These are phyloP conservation scores for Myrmophylax atrothorax DNA, from an alignment of 2,113 vertebrate genomes.

Conservation along the genomic window DNA sequence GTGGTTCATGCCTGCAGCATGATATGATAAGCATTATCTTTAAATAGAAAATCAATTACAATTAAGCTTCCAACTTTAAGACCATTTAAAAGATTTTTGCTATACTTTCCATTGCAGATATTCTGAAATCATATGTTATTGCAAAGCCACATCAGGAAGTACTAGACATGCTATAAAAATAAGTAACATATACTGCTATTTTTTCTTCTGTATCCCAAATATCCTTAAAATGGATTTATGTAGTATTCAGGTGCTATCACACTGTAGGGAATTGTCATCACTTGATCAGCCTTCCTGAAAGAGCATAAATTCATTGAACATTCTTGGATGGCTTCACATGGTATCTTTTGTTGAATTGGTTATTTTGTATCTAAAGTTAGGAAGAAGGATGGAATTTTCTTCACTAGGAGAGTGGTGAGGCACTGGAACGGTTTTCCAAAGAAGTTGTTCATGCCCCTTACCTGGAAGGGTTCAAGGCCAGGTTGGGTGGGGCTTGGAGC, in stretches of 20 bases:
- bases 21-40: neutral
- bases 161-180: neutral
- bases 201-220: neutral
- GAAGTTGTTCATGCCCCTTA: neutral
- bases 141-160: neutral
- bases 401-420: neutral
- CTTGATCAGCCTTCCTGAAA: neutral
- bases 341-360: neutral
- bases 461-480: neutral
- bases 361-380: neutral
- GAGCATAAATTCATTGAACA: neutral
- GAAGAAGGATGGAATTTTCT: neutral
- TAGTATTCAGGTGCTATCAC: neutral
- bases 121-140: neutral
- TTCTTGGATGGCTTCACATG: neutral
- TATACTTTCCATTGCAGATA: neutral
- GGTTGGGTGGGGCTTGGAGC: neutral
- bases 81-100: neutral
- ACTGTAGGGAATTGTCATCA: neutral
- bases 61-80: neutral
- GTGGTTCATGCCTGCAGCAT: neutral
- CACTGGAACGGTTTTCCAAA: neutral
- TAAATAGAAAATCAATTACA: neutral
- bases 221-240: neutral
- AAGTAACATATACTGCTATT: neutral